A percentile compares a stretch with the other conserved stretches of the same genome.
phyloP scores from a whole-genome alignment of 2,888 invertebrate species.

The Tetrapedia diversipes region DNA sequence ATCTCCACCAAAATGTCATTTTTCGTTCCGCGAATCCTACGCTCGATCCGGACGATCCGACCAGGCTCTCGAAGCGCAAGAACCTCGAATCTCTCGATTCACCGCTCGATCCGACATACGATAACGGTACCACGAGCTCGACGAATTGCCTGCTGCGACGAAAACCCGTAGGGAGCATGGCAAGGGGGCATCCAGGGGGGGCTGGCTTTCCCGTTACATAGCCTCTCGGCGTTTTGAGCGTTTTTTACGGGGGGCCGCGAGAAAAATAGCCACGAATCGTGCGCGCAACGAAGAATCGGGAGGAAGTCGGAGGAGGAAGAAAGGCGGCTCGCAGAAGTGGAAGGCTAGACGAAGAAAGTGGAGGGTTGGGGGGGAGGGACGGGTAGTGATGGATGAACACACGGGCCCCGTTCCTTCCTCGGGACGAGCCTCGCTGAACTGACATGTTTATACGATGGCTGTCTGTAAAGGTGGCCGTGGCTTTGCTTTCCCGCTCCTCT shows the following conservation, averaged over 20 bases:
- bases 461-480: conserved; percentile 75
- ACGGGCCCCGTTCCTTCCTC: conserved; percentile 69
- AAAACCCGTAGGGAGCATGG: too few relatives aligned
- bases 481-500: conserved; percentile 73
- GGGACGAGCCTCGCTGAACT: conserved; percentile 76
- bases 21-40: too few relatives aligned
- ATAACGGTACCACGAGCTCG: conserved; percentile 17
- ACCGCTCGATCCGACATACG: conserved; percentile 3
- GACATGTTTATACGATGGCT: conserved; percentile 82
- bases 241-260: conserved; percentile 15
- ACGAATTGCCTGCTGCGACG: not conserved
- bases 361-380: conserved; percentile 38
- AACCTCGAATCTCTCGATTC: not conserved
- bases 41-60: not conserved
- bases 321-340: conserved; percentile 32
- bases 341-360: conserved; percentile 47
- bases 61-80: not conserved
- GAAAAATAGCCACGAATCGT: conserved; percentile 34
- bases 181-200: too few relatives aligned
- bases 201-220: conserved; percentile 36
- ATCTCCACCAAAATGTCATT: not conserved
- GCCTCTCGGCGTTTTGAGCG: conserved; percentile 15
- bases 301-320: conserved; percentile 7
- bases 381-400: conserved; percentile 81
- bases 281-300: conserved; percentile 7